phyloP scores from a whole-genome alignment of 1,140 invertebrate species.

The Gonatopus flavifemur region DNA sequence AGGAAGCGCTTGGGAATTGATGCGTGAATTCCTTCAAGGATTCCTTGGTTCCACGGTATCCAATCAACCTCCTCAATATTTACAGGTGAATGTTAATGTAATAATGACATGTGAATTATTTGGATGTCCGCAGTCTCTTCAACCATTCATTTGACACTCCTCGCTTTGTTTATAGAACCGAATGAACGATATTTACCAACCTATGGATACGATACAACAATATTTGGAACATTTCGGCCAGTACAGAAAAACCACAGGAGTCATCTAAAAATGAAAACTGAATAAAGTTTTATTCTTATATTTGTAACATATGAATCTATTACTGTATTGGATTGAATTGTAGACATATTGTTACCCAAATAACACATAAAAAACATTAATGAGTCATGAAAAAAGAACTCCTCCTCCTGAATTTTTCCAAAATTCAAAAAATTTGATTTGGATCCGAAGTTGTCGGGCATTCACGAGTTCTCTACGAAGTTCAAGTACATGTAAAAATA shows the following conservation, averaged over 20 bases:
- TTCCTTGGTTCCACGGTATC: constrained; percentile 80
- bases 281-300: neutral
- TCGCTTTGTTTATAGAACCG: constrained; percentile 66
- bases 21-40: constrained; percentile 90
- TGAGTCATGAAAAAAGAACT: no score
- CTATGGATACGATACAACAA: constrained; percentile 90
- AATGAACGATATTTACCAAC: constrained; percentile 86
- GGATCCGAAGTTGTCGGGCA: no score
- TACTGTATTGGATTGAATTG: neutral
- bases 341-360: neutral
- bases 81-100: constrained; percentile 54
- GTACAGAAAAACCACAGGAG: constrained; percentile 74
- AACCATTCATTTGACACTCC: constrained; percentile 9
- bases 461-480: no score
- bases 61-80: constrained; percentile 64
- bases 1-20: constrained; percentile 85
- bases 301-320: neutral
- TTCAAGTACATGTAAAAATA: no score
- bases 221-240: constrained; percentile 94
- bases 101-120: constrained; percentile 5
- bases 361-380: neutral
- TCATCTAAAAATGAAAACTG: constrained; percentile 39
- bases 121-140: constrained; percentile 10
- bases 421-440: no score
- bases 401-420: no score